A percentile compares a stretch with the other conserved stretches of the same genome.
phyloP scores from a whole-genome alignment of 2,888 invertebrate species.

The Idaea dimidiata region DNA sequence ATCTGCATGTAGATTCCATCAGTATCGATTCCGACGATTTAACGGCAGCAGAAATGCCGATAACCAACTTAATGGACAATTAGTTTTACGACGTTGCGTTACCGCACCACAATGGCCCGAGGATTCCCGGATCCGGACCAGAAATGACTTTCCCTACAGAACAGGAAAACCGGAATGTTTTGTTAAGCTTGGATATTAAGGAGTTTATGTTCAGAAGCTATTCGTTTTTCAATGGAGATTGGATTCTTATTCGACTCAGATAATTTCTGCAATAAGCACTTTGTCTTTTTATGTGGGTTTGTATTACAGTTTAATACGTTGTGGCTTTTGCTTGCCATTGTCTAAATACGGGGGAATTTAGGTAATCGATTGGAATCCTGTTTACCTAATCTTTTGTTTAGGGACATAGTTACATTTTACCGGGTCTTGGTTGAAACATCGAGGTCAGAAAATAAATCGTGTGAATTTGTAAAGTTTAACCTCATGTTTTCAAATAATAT shows the following conservation, averaged over 20 bases:
- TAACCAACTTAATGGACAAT: slow-evolving; percentile 1
- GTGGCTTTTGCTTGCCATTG: not conserved
- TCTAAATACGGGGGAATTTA: not conserved
- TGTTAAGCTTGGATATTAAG: slow-evolving; percentile 1
- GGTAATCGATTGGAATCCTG: not conserved
- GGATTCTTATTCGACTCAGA: not conserved
- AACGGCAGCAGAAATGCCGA: not conserved
- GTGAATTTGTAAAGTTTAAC: too few relatives aligned
- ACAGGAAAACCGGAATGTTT: not conserved
- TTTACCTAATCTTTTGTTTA: too few relatives aligned
- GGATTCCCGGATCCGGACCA: slow-evolving; percentile 1
- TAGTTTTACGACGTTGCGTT: not conserved
- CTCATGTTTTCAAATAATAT: too few relatives aligned
- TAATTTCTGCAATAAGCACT: not conserved
- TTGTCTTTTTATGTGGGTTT: not conserved
- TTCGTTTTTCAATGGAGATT: not conserved
- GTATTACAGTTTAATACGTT: not conserved
- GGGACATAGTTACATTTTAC: too few relatives aligned
- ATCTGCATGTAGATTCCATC: not conserved
- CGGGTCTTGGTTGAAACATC: too few relatives aligned
- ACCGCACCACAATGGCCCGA: not conserved
- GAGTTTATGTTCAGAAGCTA: not conserved
- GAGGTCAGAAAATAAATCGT: too few relatives aligned
- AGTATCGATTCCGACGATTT: not conserved
- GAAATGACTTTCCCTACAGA: not conserved